phyloP scores from a whole-genome alignment of 2,797 vertebrate species.

The Enteromius treurensis region DNA sequence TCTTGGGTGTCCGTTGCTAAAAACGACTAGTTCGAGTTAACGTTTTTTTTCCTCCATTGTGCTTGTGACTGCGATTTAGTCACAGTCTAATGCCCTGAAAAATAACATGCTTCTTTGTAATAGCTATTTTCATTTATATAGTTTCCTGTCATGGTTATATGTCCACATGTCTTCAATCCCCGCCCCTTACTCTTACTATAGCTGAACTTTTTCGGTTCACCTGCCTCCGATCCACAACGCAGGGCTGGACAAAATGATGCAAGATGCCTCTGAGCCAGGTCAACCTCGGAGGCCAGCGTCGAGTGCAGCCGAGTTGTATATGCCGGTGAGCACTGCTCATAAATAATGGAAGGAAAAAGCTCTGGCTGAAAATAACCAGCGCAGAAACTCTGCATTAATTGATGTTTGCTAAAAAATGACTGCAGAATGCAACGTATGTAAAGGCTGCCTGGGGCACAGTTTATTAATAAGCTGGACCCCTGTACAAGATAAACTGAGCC shows the following conservation, averaged over 20 bases:
- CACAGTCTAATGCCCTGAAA: background rate
- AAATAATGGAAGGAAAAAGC: slow-evolving; percentile 75
- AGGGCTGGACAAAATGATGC: slow-evolving; percentile 60
- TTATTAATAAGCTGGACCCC: slow-evolving; percentile 75
- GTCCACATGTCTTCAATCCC: slow-evolving; percentile 1
- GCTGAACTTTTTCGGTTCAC: slow-evolving; percentile 26
- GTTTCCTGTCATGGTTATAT: background rate
- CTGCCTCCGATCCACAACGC: slow-evolving; percentile 61
- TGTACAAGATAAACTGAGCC: slow-evolving; percentile 67
- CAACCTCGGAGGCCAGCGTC: slow-evolving; percentile 66
- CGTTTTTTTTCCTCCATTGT: background rate
- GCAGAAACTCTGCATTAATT: slow-evolving; percentile 73
- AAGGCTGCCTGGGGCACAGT: slow-evolving; percentile 73
- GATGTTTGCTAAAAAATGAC: slow-evolving; percentile 72
- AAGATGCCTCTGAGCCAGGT: slow-evolving; percentile 73
- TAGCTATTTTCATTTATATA: background rate
- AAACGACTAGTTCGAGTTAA: background rate
- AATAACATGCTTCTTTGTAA: background rate
- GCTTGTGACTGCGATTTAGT: background rate
- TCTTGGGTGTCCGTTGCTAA: background rate
- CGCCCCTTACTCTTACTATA: slow-evolving; percentile 7
- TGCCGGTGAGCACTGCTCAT: slow-evolving; percentile 67
- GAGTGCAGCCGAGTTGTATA: slow-evolving; percentile 63
- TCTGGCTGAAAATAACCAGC: slow-evolving; percentile 46
- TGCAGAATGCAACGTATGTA: slow-evolving; percentile 73